Conservation (phyloP, 2,797 vertebrate genomes). For the Brotogeris chrysoptera region DNA sequence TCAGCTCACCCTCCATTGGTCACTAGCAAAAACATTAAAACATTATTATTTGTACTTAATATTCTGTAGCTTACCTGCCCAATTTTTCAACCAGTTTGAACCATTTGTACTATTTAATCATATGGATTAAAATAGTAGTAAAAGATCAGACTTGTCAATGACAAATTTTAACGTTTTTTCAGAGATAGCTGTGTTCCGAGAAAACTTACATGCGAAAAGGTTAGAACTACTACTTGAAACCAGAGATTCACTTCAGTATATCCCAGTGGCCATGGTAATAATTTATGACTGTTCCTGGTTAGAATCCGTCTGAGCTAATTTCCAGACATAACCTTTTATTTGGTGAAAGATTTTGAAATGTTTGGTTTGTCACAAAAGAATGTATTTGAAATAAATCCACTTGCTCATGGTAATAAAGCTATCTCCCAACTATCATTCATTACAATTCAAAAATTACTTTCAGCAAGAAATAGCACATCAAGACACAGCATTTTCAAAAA, state of each 20-base stretch:
- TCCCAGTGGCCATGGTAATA: background rate
- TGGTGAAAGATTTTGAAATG: background rate
- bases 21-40: background rate
- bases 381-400: background rate
- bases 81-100: background rate
- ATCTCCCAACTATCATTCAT: background rate
- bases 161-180: background rate
- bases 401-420: background rate
- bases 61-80: background rate
- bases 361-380: background rate
- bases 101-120: background rate
- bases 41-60: background rate
- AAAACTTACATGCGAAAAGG: background rate
- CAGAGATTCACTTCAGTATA: background rate
- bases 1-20: fast-evolving
- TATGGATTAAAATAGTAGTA: background rate
- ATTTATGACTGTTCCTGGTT: background rate
- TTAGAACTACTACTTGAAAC: background rate
- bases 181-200: background rate
- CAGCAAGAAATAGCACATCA: background rate
- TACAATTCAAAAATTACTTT: background rate
- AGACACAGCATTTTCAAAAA: background rate
- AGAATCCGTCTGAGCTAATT: background rate
- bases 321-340: background rate
- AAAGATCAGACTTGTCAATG: background rate